Evolutionary conservation across 2,113 vertebrate genomes (phyloP).

Genomic region (Xenus cinereus): DNA sequence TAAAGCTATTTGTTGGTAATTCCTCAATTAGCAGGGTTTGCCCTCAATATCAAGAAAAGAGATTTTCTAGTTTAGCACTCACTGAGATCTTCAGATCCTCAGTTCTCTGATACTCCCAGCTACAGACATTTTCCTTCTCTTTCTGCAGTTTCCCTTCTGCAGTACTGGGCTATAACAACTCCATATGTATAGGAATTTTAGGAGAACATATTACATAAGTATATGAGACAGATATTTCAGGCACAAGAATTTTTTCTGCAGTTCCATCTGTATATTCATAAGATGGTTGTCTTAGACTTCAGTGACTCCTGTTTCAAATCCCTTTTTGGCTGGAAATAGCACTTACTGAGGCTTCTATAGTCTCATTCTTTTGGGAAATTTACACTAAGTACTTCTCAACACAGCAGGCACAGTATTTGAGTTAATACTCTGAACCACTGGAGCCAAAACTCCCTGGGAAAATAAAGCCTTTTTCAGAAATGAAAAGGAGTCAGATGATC

Average conservation of each 20-base stretch:
- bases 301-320: background rate
- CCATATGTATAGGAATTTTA: constrained; percentile 2
- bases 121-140: background rate
- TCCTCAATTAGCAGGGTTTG: background rate
- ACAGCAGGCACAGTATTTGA: background rate
- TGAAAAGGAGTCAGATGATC: background rate
- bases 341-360: background rate
- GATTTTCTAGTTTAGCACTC: background rate
- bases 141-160: background rate
- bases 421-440: constrained; percentile 19
- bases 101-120: background rate
- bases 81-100: background rate
- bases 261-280: constrained; percentile 38
- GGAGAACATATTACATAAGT: constrained; percentile 24
- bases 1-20: background rate
- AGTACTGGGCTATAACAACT: background rate
- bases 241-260: background rate
- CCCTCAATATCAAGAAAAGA: background rate
- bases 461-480: constrained; percentile 10
- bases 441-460: background rate
- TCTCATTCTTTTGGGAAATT: background rate
- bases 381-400: background rate
- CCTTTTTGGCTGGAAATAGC: constrained; percentile 25
- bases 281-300: background rate
- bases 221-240: constrained; percentile 39